Evolutionary conservation across 30 jellyfish, hydroid and myxozoan species (phyloP), one percentile per base, ranked within the genome.

Genomic region (Catostylus mosaicus): DNA sequence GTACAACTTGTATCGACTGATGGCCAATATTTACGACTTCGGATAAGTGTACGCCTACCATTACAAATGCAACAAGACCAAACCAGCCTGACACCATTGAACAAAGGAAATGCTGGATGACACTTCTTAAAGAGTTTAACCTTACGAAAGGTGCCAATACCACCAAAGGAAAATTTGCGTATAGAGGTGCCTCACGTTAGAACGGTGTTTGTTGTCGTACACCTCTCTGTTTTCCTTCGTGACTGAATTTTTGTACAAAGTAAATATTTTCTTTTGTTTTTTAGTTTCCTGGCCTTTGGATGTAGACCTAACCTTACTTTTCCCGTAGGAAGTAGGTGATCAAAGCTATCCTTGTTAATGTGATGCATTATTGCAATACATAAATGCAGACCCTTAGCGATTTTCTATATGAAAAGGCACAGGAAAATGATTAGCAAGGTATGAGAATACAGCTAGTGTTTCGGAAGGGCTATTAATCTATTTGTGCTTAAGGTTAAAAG

Each of bases 241-340:
- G 23, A n/a, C 11, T 59, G 38, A 59, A 6, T 9, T 22, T 26
- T 59, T 59, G n/a, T 18, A 6, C 38, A 23, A 6, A 26, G 71
- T 19, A 59, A 6, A 24, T 24, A 27, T 24, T 8, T 11, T 18
- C 45, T 59, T 6, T 59, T 59, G 71, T 59, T 23, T 11, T 30
- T 1, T 16, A 0, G 54, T 59, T 54, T 77, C 88, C 88, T 77
- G 88, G 70, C 59, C 31, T 57, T 59, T 59, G 19, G n/a, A 59
- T 59, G 12, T 22, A 59, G 24, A 2, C 5, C 59, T 22, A 31
- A 57, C 78, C 32, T 2, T 37, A 20, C 78, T 70, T 77, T 77
- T 57, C 88, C 78, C 68, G 24, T 18, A 56, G 88, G 88, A 77
- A 77, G 88, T 78, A 77, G 88, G 78, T 68, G 27, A 62, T 77